Evolutionary conservation across 2,888 invertebrate species (phyloP), one percentile per base, ranked within the genome.

Genomic region (Tinea semifulvella): DNA sequence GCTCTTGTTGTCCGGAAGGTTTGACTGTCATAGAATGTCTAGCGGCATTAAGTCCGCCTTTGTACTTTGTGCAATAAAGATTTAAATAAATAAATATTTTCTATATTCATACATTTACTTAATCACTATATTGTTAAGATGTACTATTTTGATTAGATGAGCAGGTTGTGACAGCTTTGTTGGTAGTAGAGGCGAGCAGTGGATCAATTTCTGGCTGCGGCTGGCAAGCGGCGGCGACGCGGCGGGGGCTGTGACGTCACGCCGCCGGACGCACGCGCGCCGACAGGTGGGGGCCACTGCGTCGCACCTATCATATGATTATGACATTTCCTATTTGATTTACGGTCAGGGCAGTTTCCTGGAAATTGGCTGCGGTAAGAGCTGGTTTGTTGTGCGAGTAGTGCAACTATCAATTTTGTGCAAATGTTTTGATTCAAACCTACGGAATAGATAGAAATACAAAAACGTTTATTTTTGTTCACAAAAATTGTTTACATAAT

Each of bases 231-330:
- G 56, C 35, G 46, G 48, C 46, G 53, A 31, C 61, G 13, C 26
- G 31, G 31, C n/a, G 31, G 31, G 13, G 31, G 31, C 31, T 16
- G 54, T 77, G 79, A 76, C 79, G 79, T 76, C 77, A 77, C n/a
- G n/a, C 54, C 58, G 61, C 68, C 65, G 47, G 71, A 72, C 79
- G 80, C 79, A 77, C 60, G 76, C 80, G 79, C 75, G 74, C 57
- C 73, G 77, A 76, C 79, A 80, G 80, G 80, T 79, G 79, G 44
- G 70, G 74, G 70, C 75, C 79, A 77, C 58, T 77, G 80, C 80
- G 79, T 75, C 68, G 71, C 65, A 65, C 46, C 73, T 74, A 74
- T 70, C 79, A 77, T 73, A 70, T 77, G 80, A 74, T 75, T 73
- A 71, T 76, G 77, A 76, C 79, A 63, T 75, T 74, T 75, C 67